Percentiles rank a stretch among this genome's conserved stretches.
These are phyloP conservation scores for Ctenoplectra terminalis DNA, from an alignment of 1,140 invertebrate species.

Conservation along the genomic window DNA sequence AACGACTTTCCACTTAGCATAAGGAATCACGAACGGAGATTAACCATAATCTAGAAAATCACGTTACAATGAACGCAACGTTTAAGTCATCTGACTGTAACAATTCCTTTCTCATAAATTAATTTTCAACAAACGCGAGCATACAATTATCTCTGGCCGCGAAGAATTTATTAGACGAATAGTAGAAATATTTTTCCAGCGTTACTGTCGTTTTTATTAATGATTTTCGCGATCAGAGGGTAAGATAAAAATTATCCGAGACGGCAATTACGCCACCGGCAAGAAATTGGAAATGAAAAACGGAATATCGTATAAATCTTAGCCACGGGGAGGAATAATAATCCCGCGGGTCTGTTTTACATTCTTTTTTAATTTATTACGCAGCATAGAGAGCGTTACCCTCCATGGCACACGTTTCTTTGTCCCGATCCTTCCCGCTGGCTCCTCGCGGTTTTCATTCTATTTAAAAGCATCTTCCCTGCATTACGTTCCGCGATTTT, in stretches of 20 bases:
- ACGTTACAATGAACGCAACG: not conserved
- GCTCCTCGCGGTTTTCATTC: slow-evolving; percentile 8
- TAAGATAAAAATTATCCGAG: slow-evolving; percentile 34
- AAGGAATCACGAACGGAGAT: not conserved
- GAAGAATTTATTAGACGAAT: not conserved
- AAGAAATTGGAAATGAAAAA: slow-evolving; percentile 41
- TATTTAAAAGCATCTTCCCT: slow-evolving; percentile 35
- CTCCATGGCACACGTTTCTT: slow-evolving; percentile 14
- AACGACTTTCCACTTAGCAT: not conserved
- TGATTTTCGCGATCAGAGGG: slow-evolving; percentile 28
- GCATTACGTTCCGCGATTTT: not conserved
- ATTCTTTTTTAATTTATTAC: slow-evolving; percentile 55
- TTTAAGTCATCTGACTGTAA: not conserved
- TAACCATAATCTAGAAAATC: not conserved
- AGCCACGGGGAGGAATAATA: slow-evolving; percentile 39
- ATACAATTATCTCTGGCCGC: not conserved
- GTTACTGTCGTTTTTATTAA: slow-evolving; percentile 13
- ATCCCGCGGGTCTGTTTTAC: slow-evolving; percentile 42
- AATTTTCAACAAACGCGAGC: not conserved
- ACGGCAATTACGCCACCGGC: slow-evolving; percentile 36
- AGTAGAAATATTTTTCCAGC: not conserved
- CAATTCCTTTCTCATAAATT: not conserved
- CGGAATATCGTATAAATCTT: slow-evolving; percentile 48
- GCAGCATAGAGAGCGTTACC: slow-evolving; percentile 1
- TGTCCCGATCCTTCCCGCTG: slow-evolving; percentile 6